A percentile compares a stretch with the other conserved stretches of the same genome.
phyloP scores from a whole-genome alignment of 2,113 vertebrate genomes.

The Choloepus hoffmanni region DNA sequence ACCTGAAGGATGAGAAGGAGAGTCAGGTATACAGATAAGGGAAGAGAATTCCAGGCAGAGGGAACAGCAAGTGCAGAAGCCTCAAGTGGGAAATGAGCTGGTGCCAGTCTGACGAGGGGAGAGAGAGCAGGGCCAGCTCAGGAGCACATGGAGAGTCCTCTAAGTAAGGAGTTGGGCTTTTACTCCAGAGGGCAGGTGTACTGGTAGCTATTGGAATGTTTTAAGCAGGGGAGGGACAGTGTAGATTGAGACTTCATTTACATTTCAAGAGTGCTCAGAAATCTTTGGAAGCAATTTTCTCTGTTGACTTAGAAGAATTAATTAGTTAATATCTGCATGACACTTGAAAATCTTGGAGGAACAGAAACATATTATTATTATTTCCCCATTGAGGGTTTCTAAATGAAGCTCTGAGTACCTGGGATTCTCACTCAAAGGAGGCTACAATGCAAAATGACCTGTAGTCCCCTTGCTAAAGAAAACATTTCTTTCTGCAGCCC shows the following conservation, averaged over 20 bases:
- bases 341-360: conserved; percentile 66
- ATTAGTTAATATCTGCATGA: conserved; percentile 73
- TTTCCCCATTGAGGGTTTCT: conserved; percentile 60
- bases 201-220: neutral
- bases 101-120: too few relatives aligned
- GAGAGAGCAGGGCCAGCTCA: too few relatives aligned
- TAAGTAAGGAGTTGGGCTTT: neutral
- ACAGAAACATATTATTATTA: conserved; percentile 56
- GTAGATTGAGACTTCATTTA: conserved; percentile 56
- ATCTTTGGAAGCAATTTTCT: conserved; percentile 66
- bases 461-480: neutral
- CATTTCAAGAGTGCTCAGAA: conserved; percentile 70
- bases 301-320: conserved; percentile 71
- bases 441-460: conserved; percentile 31
- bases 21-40: neutral
- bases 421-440: conserved; percentile 56
- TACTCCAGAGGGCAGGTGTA: neutral
- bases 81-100: neutral
- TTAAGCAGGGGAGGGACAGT: neutral
- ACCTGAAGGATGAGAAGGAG: too few relatives aligned
- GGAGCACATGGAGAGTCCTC: neutral
- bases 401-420: conserved; percentile 61
- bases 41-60: neutral
- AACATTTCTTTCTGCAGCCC: conserved; percentile 59
- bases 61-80: neutral